Conservation (phyloP, 2,113 vertebrate species). For the Neogale vison region DNA sequence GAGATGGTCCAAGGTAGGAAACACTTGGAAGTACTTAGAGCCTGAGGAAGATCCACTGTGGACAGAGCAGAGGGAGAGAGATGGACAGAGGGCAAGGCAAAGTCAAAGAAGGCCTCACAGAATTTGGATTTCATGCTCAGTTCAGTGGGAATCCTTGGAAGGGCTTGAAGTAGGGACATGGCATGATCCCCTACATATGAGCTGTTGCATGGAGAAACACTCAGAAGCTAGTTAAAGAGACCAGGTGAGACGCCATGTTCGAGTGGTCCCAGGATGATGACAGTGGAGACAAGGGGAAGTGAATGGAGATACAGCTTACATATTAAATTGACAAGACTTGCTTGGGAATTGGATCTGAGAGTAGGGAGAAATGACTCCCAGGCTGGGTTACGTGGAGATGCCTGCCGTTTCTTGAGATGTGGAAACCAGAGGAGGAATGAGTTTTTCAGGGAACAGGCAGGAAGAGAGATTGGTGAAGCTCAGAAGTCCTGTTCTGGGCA, state of each 20-base stretch:
- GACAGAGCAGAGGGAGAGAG: not conserved
- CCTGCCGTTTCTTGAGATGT: not conserved
- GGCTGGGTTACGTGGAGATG: not conserved
- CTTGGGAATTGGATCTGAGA: not conserved
- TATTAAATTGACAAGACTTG: not conserved
- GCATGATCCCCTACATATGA: not conserved
- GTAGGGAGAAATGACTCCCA: not conserved
- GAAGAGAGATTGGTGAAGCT: not conserved
- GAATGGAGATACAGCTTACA: not conserved
- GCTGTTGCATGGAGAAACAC: not conserved
- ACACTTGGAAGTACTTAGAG: not conserved
- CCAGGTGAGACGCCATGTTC: not conserved
- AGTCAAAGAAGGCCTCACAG: not conserved
- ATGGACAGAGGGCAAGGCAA: not conserved
- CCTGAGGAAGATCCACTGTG: not conserved
- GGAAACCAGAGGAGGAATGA: not conserved
- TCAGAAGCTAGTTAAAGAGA: not conserved
- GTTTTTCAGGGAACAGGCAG: not conserved
- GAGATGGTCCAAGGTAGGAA: not conserved
- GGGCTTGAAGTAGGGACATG: not conserved
- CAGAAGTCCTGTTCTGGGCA: not conserved
- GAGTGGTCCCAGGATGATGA: not conserved
- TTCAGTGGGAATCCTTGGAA: not conserved
- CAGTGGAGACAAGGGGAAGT: not conserved
- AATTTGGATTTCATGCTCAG: not conserved